Evolutionary conservation across 2,797 vertebrate species (phyloP).

Genomic region (Luscinia megarhynchos): DNA sequence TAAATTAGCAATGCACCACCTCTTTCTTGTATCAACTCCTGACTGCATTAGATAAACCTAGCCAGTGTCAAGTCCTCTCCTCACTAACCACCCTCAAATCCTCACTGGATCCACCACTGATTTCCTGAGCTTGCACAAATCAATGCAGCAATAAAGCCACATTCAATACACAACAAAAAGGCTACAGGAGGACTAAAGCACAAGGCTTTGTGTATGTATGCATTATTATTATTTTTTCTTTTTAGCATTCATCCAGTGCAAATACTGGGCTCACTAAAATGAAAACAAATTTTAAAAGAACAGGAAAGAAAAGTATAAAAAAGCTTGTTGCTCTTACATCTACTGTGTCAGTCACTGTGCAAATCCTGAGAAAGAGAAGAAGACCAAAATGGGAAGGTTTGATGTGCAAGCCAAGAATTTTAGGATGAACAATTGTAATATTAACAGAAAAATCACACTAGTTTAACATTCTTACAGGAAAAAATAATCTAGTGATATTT

Average conservation of each 20-base stretch:
- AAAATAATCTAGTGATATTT: constrained; percentile 62
- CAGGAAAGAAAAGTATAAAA: constrained; percentile 48
- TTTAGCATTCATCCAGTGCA: constrained; percentile 72
- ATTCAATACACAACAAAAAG: constrained; percentile 72
- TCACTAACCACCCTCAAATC: not conserved
- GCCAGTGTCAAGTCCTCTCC: constrained; percentile 12
- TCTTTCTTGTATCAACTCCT: constrained; percentile 34
- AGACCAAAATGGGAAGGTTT: constrained; percentile 64
- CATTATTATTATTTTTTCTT: not conserved
- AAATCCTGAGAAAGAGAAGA: constrained; percentile 82
- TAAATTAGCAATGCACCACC: not conserved
- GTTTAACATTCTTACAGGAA: constrained; percentile 43
- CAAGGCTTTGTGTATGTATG: constrained; percentile 30
- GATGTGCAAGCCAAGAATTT: constrained; percentile 42
- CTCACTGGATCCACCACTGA: constrained; percentile 59
- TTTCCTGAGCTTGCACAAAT: constrained; percentile 74
- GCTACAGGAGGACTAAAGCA: constrained; percentile 62
- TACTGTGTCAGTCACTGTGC: constrained; percentile 82
- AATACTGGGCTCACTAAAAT: constrained; percentile 62
- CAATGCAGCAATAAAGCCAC: constrained; percentile 81
- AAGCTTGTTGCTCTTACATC: constrained; percentile 80
- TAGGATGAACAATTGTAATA: constrained; percentile 28
- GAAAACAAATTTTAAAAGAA: constrained; percentile 50
- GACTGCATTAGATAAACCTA: constrained; percentile 27
- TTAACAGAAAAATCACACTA: constrained; percentile 2